Percentiles rank a stretch among this genome's conserved stretches.
Conservation (phyloP, 2,888 invertebrate genomes). For the Drosophila lacicola region DNA sequence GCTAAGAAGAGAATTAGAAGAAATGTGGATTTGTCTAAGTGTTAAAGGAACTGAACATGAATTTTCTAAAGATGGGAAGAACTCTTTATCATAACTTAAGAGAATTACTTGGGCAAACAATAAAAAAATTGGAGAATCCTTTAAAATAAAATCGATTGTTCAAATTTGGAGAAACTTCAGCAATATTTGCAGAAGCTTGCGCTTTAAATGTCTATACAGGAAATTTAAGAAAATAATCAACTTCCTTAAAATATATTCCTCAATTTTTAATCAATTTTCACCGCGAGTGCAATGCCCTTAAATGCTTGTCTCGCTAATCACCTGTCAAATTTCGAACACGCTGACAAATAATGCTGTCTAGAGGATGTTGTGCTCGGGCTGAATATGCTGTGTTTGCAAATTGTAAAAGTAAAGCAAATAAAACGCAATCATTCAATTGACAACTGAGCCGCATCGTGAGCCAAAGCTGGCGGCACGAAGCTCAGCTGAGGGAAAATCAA, state of each 20-base stretch:
- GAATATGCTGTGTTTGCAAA: constrained; percentile 39
- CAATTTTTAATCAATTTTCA: background rate
- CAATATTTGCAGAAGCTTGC: too few relatives aligned
- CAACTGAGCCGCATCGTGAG: constrained; percentile 62
- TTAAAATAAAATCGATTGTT: too few relatives aligned
- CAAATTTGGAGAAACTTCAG: too few relatives aligned
- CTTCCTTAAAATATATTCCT: background rate
- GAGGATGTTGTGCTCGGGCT: background rate
- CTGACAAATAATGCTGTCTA: constrained; percentile 72
- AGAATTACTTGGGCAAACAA: too few relatives aligned
- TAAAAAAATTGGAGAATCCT: too few relatives aligned
- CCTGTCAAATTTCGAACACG: constrained; percentile 77
- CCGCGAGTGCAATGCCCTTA: constrained; percentile 22
- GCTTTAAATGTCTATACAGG: too few relatives aligned
- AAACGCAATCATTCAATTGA: constrained; percentile 81
- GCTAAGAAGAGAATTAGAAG: background rate
- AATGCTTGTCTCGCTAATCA: constrained; percentile 73
- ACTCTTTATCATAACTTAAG: too few relatives aligned
- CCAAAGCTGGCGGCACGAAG: constrained; percentile 35
- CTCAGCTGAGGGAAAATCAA: constrained; percentile 68
- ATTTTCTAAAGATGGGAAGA: too few relatives aligned
- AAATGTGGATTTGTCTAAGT: too few relatives aligned
- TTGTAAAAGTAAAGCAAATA: constrained; percentile 70
- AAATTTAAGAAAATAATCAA: too few relatives aligned
- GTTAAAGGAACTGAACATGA: too few relatives aligned